Evolutionary conservation across 2,113 vertebrate species (phyloP).

Genomic region (Sakesphorus luctuosus): DNA sequence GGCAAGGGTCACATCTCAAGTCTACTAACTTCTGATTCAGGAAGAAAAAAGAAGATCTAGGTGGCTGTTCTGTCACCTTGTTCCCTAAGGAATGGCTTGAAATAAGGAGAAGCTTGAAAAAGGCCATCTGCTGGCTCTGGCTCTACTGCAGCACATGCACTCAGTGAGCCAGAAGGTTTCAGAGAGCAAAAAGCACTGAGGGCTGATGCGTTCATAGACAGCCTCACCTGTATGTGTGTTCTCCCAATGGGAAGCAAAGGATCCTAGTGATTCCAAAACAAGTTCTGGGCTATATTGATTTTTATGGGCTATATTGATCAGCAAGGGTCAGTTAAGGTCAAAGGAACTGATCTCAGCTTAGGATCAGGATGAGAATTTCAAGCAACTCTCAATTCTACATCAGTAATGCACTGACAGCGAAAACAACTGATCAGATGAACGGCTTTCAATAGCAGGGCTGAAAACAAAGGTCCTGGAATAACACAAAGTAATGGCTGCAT

Average conservation of each 20-base stretch:
- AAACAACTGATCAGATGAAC: neutral
- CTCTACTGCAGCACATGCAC: accelerated
- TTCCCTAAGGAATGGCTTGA: neutral
- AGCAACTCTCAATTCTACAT: neutral
- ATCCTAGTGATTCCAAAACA: neutral
- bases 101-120: neutral
- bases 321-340: neutral
- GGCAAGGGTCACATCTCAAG: neutral
- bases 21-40: neutral
- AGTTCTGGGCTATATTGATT: too few species aligned
- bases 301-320: neutral
- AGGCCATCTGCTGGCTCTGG: neutral
- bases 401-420: neutral
- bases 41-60: neutral
- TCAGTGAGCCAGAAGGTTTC: neutral
- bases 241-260: neutral
- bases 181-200: neutral
- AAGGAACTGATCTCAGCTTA: neutral
- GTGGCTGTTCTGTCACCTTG: neutral
- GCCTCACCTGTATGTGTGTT: accelerated
- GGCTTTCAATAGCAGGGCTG: neutral
- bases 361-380: neutral
- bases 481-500: neutral
- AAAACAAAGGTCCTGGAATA: neutral
- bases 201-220: neutral